phyloP scores from a whole-genome alignment of 2,797 vertebrate species.

The Dicrostonyx torquatus region DNA sequence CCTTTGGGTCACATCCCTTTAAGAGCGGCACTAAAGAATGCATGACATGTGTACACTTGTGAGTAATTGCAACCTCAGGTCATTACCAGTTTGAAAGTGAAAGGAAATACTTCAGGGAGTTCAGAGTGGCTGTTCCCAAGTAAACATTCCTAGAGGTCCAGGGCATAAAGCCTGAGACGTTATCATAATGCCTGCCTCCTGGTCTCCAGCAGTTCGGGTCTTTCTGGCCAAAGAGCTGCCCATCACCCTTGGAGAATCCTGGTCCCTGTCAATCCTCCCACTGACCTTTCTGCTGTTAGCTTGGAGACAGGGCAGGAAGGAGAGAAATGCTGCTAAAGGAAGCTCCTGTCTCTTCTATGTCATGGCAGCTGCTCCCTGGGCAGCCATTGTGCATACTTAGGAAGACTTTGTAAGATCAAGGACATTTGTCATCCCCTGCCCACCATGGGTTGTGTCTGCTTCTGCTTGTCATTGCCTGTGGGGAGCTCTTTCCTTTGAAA shows the following conservation, averaged over 20 bases:
- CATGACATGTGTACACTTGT: background rate
- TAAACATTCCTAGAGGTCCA: background rate
- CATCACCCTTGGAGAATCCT: background rate
- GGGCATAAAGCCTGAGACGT: background rate
- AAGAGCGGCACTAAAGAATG: background rate
- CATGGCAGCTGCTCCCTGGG: background rate
- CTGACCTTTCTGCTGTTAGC: background rate
- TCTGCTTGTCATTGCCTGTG: background rate
- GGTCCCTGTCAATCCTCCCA: background rate
- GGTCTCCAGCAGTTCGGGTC: background rate
- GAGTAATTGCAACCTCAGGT: background rate
- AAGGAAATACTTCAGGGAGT: background rate
- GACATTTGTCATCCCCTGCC: background rate
- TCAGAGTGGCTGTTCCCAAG: background rate
- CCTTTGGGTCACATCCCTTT: background rate
- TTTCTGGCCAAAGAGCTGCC: background rate
- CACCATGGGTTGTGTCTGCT: background rate
- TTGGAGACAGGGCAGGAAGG: background rate
- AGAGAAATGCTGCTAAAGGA: background rate
- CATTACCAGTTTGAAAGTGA: background rate
- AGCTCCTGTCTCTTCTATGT: background rate
- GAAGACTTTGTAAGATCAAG: background rate
- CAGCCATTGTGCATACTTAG: background rate
- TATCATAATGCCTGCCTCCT: background rate
- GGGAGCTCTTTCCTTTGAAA: background rate